Percentiles rank a stretch among this genome's conserved stretches.
These are phyloP conservation scores for Mythimna ferrago DNA, from an alignment of 2,888 invertebrate genomes.

Conservation along the genomic window DNA sequence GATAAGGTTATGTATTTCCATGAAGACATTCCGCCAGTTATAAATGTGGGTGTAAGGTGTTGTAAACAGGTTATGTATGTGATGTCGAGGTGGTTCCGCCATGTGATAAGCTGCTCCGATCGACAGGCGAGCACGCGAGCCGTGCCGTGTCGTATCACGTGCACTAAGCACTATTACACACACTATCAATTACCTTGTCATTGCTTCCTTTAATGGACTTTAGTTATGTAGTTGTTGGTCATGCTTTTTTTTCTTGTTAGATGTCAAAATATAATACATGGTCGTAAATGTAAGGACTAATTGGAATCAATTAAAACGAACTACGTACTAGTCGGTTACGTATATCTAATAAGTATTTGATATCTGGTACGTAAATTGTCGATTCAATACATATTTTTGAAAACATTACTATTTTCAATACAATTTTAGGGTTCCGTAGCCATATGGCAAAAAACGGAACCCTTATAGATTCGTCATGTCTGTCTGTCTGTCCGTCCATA, in stretches of 20 bases:
- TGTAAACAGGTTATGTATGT: constrained; percentile 73
- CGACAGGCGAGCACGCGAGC: constrained; percentile 75
- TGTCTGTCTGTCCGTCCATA: no score
- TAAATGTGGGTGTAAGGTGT: constrained; percentile 73
- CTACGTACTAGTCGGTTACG: no score
- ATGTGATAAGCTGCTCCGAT: constrained; percentile 77
- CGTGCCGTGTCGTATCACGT: constrained; percentile 61
- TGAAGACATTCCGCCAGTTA: constrained; percentile 62
- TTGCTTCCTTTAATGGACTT: constrained; percentile 53
- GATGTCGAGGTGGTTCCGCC: constrained; percentile 69
- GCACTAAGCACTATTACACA: constrained; percentile 59
- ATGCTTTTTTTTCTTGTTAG: not conserved
- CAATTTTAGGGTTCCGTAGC: no score
- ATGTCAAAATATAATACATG: not conserved
- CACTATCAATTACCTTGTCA: constrained; percentile 71
- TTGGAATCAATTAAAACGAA: no score
- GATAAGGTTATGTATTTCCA: constrained; percentile 40
- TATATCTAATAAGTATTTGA: no score
- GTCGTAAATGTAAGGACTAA: no score
- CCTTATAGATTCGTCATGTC: no score
- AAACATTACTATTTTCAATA: no score
- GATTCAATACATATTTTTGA: no score
- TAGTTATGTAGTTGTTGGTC: constrained; percentile 16
- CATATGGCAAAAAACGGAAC: no score
- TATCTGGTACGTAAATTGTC: no score